Evolutionary conservation across 2,797 vertebrate species (phyloP), one percentile per base, ranked within the genome.

Genomic region (Gastrophryne carolinensis): DNA sequence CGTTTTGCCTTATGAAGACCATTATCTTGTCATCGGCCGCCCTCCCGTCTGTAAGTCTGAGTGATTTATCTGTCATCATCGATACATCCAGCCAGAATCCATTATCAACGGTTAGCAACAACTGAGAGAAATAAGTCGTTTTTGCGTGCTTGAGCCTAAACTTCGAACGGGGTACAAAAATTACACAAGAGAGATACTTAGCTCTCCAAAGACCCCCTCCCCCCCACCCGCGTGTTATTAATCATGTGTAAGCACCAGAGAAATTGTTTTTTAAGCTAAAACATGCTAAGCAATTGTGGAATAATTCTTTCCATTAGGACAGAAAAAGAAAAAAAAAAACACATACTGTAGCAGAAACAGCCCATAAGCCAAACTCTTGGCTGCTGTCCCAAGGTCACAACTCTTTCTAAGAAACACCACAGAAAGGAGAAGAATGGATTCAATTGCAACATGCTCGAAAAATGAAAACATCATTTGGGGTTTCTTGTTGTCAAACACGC

Each of bases 381-480:
- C 64, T n/a, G 9, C 13, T 1, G 2, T 24, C 73, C 73, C 58
- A 50, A 75, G 23, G 44, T 37, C 73, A 75, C 29, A 52, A 50
- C 29, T 72, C 54, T 62, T 54, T 62, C 64, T 49, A 62, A 69
- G 57, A 69, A 75, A 75, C 66, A 34, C 26, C 56, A 26, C 12
- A 41, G 12, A 62, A 21, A 29, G 30, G 65, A 62, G 27, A 29
- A 41, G 65, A 75, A 41, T 24, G 24, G 37, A 26, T 24, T 68
- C 26, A 4, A 23, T 41, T 75, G 73, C 56, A 62, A 34, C 65
- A 32, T 19, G n/a, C 34, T 15, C 50, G 27, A 39, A 27, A 62
- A 27, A 62, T 12, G 56, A 69, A 67, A 35, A 75, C 53, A 61
- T 32, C 21, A 17, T 34, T 56, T 53, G 9, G 4, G 30, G 44